Base-by-base conservation (phyloP, 2,888 invertebrate species). In the Baronia brevicornis region DNA sequence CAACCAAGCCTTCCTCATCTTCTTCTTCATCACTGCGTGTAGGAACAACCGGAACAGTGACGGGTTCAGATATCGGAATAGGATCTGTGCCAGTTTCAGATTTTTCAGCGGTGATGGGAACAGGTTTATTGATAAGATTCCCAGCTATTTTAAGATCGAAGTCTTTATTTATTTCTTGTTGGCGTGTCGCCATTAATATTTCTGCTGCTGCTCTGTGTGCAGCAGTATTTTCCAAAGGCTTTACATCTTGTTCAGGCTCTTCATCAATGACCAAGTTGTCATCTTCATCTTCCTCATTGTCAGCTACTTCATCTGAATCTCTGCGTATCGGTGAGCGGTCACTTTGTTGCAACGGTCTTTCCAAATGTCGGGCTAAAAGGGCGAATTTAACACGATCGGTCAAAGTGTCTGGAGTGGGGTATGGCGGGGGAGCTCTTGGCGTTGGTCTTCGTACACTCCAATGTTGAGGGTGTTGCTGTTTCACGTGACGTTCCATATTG, bases 401-500 rank as follows among this genome's bases (percentile, higher is more conserved):
- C 56, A 71, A 59, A 41, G 55, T 66, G 20, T 67, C 82, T 25
- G 60, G 54, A 9, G 58, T 62, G 2, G 69, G 67, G 41, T 67
- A 82, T 5, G 74, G 84, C 2, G 77, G 74, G 7, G 63, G 82
- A 1, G 84, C 80, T 37, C 85, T 63, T 0, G 80, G 71, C 0
- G 79, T 56, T 5, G 85, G 82, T 49, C 94, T 91, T 20, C 93
- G 84, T 43, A 94, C 92, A 30, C 92, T 92, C 92, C 95, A 96
- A 58, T 89, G 91, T 41, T 94, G 93, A 0, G 96, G 96, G 78
- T 97, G 97, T 51, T 96, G 96, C 52, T 96, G 95, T 60, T 96
- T 96, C 2, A 96, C 93, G 52, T 97, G 97, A 0, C 96, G 87
- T 66, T 96, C 96, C 95, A 96, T 96, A 54, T 97, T 96, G 5